Conservation (phyloP, 2,113 vertebrate species). For the Oryzias melastigma region DNA sequence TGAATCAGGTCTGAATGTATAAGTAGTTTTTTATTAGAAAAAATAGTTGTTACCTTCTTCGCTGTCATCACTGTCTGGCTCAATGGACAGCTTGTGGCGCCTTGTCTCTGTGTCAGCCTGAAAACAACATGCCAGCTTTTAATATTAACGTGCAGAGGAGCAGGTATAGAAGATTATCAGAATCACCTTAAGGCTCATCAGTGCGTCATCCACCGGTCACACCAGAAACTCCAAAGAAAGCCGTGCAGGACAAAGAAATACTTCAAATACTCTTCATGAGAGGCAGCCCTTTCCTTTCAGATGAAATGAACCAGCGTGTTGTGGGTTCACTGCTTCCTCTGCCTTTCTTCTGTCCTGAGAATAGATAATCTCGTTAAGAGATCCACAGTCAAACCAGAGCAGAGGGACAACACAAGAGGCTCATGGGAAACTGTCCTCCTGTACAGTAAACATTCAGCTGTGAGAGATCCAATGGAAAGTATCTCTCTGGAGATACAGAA, state of each 20-base stretch:
- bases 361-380: conserved; percentile 74
- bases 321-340: conserved; percentile 15
- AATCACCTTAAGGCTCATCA: conserved; percentile 55
- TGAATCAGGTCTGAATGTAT: neutral
- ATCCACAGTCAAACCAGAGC: conserved; percentile 57
- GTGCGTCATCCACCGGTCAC: neutral
- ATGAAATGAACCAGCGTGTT: neutral
- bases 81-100: conserved; percentile 16
- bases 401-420: conserved; percentile 42
- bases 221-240: conserved; percentile 5
- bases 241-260: neutral
- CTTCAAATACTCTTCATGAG: conserved; percentile 2
- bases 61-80: conserved; percentile 55
- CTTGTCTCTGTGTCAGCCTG: conserved; percentile 31
- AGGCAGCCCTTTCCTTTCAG: neutral
- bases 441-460: neutral
- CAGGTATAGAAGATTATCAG: neutral
- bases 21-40: neutral
- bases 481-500: too few relatives aligned
- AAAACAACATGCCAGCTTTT: neutral
- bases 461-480: too few relatives aligned
- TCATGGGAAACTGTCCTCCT: conserved; percentile 46
- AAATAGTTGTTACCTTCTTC: conserved; percentile 75
- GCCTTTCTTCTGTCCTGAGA: conserved; percentile 39
- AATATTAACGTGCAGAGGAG: conserved; percentile 6